These are phyloP conservation scores for Brachionus rotundiformis DNA, from an alignment of 1,140 invertebrate genomes.

Conservation along the genomic window DNA sequence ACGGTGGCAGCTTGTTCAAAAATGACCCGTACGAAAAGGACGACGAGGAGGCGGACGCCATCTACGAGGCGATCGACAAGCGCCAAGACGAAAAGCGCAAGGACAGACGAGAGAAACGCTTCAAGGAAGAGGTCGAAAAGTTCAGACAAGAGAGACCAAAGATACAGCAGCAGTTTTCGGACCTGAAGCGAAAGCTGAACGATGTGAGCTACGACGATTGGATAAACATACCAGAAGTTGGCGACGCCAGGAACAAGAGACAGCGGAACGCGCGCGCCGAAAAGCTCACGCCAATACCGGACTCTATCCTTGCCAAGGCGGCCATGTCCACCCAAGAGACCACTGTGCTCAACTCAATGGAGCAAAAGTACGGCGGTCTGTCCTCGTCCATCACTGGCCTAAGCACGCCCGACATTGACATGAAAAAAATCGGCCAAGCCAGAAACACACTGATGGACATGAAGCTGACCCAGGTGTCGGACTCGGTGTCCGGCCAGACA, in stretches of 20 bases:
- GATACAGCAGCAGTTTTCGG: conserved; percentile 99
- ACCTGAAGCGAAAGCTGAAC: conserved; percentile 86
- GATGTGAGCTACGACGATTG: conserved; percentile 87
- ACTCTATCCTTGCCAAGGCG: conserved; percentile 84
- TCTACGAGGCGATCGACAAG: conserved; percentile 97
- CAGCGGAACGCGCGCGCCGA: conserved; percentile 90
- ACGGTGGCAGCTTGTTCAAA: conserved; percentile 91
- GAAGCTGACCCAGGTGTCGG: conserved; percentile 92
- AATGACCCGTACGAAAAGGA: conserved; percentile 99
- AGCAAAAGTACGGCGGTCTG: conserved; percentile 60
- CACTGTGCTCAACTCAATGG: conserved; percentile 44
- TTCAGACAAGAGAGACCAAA: conserved; percentile 98
- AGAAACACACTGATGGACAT: conserved; percentile 99
- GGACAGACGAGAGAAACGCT: conserved; percentile 70
- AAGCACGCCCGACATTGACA: conserved; percentile 86
- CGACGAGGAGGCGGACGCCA: conserved; percentile 97
- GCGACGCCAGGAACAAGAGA: conserved; percentile 95
- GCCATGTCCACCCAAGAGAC: conserved; percentile 76
- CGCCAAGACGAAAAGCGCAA: conserved; percentile 98
- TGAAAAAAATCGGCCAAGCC: conserved; percentile 97
- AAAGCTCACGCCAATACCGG: conserved; percentile 92
- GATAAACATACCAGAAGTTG: conserved; percentile 95
- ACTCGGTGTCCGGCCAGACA: conserved; percentile 97
- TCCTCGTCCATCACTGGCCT: conserved; percentile 66
- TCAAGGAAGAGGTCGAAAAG: conserved; percentile 80